Evolutionary conservation across 2,113 vertebrate genomes (phyloP).

Genomic region (Alligator mississippiensis): DNA sequence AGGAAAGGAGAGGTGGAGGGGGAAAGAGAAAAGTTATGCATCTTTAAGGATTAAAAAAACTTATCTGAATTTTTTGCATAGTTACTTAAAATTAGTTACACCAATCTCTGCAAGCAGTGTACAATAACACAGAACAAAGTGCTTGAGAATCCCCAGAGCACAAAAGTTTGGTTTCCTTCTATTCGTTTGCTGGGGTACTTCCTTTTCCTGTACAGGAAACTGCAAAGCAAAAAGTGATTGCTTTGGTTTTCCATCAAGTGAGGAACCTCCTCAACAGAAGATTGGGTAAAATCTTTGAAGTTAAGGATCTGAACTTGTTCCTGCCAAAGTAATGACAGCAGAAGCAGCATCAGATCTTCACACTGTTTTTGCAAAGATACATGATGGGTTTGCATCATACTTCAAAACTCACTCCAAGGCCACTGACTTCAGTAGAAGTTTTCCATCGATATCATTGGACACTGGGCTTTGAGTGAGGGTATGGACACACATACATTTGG

Average conservation of each 20-base stretch:
- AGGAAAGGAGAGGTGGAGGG: slow-evolving; percentile 37
- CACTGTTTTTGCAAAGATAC: slow-evolving; percentile 3
- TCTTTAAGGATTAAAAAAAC: slow-evolving; percentile 18
- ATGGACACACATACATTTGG: too few species aligned
- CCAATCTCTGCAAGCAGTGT: slow-evolving; percentile 29
- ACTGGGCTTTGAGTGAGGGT: too few species aligned
- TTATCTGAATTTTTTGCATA: slow-evolving; percentile 34
- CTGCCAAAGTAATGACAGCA: not conserved
- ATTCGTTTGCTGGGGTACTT: not conserved
- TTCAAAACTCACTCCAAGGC: not conserved
- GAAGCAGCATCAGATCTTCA: slow-evolving; percentile 23
- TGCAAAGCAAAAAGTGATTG: not conserved
- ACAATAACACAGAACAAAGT: slow-evolving; percentile 31
- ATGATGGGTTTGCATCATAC: slow-evolving; percentile 4
- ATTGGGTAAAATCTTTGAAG: not conserved
- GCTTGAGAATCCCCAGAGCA: not conserved
- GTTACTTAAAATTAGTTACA: slow-evolving; percentile 44
- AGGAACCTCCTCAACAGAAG: not conserved
- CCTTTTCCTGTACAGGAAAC: slow-evolving; percentile 12
- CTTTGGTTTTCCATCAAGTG: slow-evolving; percentile 5
- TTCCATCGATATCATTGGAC: too few species aligned
- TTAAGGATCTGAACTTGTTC: not conserved
- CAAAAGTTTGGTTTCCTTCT: slow-evolving; percentile 10
- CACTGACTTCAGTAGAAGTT: not conserved
- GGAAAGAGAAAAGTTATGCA: slow-evolving; percentile 62